Evolutionary conservation across 1,140 invertebrate genomes (phyloP), one percentile per base, ranked within the genome.

Genomic region (Drosophila sulfurigaster): DNA sequence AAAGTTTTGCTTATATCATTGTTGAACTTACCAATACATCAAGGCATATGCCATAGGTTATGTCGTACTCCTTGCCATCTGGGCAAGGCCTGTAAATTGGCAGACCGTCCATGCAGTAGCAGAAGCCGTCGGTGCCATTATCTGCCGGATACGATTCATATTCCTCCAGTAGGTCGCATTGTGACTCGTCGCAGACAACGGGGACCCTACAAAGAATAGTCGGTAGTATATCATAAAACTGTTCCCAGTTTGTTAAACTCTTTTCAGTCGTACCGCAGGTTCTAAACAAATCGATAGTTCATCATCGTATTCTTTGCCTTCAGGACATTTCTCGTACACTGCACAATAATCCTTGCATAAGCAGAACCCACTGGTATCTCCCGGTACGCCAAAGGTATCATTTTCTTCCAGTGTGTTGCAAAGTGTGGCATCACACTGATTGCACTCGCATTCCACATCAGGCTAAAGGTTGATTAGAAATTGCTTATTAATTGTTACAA

Each of bases 261-360:
- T 43, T 45, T 2, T 0, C 0, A 30, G 11, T 11, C 60, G 67
- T 48, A 86, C 82, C 59, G n/a, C 15, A 25, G 58, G n/a, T 2
- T 45, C 30, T 1, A 62, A 1, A 35, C 83, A 90, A 6, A 63
- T 15, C 13, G 16, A 6, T 0, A 68, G 1, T 0, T 4, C 0
- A 0, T 1, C 0, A 30, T 89, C 46, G 4, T 30, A 81, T 6
- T 45, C 48, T 6, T 5, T 25, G 41, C 11, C n/a, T 0, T 6
- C 3, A 0, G 13, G 13, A 15, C 85, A 89, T 0, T 0, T 0
- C 0, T 0, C 0, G 10, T 60, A 78, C 0, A 81, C 3, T 0
- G 73, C 72, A 11, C 81, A 82, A n/a, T 4, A 35, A 25, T 77
- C 45, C 0, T 10, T 6, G 45, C 81, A 83, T 35, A 62, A 68